Conservation (phyloP, 1,140 invertebrate species). For the Aethina tumida region DNA sequence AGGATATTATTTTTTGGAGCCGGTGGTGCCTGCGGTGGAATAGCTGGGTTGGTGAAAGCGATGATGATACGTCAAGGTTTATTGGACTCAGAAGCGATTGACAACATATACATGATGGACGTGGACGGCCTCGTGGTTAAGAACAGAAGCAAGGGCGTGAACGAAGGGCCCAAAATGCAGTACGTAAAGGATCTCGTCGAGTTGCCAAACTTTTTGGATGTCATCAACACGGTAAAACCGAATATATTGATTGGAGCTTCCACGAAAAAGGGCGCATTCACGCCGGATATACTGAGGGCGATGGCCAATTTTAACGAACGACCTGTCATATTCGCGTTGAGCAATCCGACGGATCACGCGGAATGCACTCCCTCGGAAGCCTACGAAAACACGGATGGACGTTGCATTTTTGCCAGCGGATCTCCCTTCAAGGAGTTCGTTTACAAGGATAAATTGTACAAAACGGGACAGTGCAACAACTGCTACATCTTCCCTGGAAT, state of each 20-base stretch:
- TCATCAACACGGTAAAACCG: slow-evolving; percentile 74
- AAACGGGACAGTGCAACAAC: slow-evolving; percentile 91
- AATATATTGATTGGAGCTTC: slow-evolving; percentile 78
- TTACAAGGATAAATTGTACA: slow-evolving; percentile 65
- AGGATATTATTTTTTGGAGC: slow-evolving; percentile 84
- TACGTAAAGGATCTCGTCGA: slow-evolving; percentile 76
- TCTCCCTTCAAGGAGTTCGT: slow-evolving; percentile 80
- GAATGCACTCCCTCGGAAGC: slow-evolving; percentile 92
- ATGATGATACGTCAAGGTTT: slow-evolving; percentile 74
- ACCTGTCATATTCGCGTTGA: slow-evolving; percentile 88
- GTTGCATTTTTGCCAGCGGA: slow-evolving; percentile 81
- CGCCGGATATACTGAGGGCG: slow-evolving; percentile 65
- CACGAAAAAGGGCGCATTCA: slow-evolving; percentile 78
- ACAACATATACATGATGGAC: slow-evolving; percentile 4
- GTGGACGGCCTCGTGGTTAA: slow-evolving; percentile 71
- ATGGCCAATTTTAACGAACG: slow-evolving; percentile 78
- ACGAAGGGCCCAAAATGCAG: slow-evolving; percentile 62
- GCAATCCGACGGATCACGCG: slow-evolving; percentile 90
- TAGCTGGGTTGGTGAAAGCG: slow-evolving; percentile 75
- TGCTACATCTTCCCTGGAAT: slow-evolving; percentile 93
- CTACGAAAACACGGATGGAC: slow-evolving; percentile 77
- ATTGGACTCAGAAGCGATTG: slow-evolving; percentile 2
- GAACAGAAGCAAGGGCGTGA: slow-evolving; percentile 59
- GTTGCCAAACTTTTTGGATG: slow-evolving; percentile 61
- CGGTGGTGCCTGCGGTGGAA: slow-evolving; percentile 82